phyloP scores from a whole-genome alignment of 2,888 invertebrate genomes.

The Plebejus melissa region DNA sequence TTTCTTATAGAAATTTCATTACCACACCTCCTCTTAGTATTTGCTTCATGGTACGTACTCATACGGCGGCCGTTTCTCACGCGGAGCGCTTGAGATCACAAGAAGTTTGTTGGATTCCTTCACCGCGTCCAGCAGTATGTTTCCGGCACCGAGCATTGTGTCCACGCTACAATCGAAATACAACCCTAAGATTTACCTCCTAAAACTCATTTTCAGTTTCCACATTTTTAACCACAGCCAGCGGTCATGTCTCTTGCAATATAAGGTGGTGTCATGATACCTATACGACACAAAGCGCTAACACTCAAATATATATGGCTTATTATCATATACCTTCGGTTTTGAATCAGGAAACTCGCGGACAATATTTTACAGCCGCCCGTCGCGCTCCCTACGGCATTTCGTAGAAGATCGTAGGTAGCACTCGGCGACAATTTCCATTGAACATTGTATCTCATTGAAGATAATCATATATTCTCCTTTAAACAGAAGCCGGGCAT shows the following conservation, averaged over 20 bases:
- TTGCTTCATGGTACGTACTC: constrained; percentile 19
- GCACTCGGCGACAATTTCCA: constrained; percentile 23
- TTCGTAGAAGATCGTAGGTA: constrained; percentile 24
- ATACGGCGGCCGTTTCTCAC: constrained; percentile 40
- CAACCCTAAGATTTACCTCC: constrained; percentile 28
- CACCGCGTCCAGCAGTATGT: constrained; percentile 43
- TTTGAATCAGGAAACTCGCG: constrained; percentile 38
- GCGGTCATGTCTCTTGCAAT: constrained; percentile 33
- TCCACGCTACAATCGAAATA: constrained; percentile 30
- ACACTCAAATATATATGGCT: constrained; percentile 36
- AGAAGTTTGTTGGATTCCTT: constrained; percentile 42
- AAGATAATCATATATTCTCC: constrained; percentile 21
- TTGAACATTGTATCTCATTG: constrained; percentile 22
- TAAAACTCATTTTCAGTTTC: constrained; percentile 30
- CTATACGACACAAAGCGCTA: constrained; percentile 35
- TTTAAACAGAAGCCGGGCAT: constrained; percentile 20
- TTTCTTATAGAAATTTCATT: too few species aligned
- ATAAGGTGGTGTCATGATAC: constrained; percentile 38
- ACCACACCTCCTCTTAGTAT: too few species aligned
- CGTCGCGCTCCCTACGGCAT: constrained; percentile 34
- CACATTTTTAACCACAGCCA: constrained; percentile 24
- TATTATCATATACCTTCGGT: constrained; percentile 41
- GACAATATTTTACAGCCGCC: constrained; percentile 39
- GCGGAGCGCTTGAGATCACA: constrained; percentile 40
- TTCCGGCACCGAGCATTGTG: constrained; percentile 43